A percentile compares a stretch with the other conserved stretches of the same genome.
phyloP scores from a whole-genome alignment of 2,888 invertebrate genomes.

The Tetropium fuscum region DNA sequence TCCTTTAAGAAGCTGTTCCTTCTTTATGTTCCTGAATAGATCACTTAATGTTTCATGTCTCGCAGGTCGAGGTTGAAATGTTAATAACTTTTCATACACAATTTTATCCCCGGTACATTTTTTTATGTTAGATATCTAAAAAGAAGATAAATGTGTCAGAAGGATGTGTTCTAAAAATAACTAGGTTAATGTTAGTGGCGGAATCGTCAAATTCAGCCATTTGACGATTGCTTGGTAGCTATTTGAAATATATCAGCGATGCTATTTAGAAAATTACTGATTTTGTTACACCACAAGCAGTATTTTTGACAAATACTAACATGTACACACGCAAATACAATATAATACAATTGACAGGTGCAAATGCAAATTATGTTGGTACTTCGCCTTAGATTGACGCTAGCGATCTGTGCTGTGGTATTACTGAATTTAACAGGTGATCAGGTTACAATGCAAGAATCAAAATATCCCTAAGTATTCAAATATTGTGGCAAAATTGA shows the following conservation, averaged over 20 bases:
- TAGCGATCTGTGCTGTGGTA: no score
- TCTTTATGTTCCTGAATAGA: constrained; percentile 65
- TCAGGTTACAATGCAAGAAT: no score
- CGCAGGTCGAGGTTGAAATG: constrained; percentile 68
- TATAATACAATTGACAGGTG: no score
- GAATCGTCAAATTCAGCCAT: constrained; percentile 37
- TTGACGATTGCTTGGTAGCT: constrained; percentile 28
- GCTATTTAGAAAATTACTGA: neutral
- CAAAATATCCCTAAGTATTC: no score
- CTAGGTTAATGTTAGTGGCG: constrained; percentile 41
- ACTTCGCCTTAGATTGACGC: no score
- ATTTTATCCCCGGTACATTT: constrained; percentile 66
- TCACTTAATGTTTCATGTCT: constrained; percentile 68
- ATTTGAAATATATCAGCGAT: neutral
- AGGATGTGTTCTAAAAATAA: constrained; percentile 50
- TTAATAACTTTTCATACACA: constrained; percentile 70
- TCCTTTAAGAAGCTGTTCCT: constrained; percentile 51
- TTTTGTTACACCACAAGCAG: constrained; percentile 2
- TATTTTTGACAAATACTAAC: constrained; percentile 18
- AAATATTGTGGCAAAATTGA: no score
- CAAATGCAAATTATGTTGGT: no score
- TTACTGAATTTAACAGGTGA: no score
- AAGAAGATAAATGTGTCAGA: constrained; percentile 44
- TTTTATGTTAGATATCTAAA: constrained; percentile 75
- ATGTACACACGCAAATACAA: constrained; percentile 18